These are phyloP conservation scores for Ceuthmochares aereus DNA, from an alignment of 2,113 vertebrate species.

Conservation along the genomic window DNA sequence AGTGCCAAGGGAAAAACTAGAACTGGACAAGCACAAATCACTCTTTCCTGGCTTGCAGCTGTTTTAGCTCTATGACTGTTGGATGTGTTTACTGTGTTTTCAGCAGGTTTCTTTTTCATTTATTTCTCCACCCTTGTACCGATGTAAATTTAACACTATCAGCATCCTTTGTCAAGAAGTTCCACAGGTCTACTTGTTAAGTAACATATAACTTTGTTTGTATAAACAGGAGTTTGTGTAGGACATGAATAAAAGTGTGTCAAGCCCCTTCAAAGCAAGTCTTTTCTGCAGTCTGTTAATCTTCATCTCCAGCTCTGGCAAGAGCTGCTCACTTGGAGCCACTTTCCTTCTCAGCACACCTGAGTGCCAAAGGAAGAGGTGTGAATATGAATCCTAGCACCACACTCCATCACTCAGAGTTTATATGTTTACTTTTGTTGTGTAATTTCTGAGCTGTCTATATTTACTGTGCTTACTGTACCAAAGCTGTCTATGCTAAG, in stretches of 20 bases:
- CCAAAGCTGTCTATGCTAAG: neutral
- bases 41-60: neutral
- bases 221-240: neutral
- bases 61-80: neutral
- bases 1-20: neutral
- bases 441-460: neutral
- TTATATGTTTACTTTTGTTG: rapidly evolving
- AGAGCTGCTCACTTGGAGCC: neutral
- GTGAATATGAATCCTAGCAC: neutral
- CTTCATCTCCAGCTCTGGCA: neutral
- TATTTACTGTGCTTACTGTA: too few relatives aligned
- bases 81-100: neutral
- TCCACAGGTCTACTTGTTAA: neutral
- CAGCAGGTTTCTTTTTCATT: neutral
- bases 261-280: neutral
- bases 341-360: rapidly evolving
- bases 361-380: neutral
- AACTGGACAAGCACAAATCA: neutral
- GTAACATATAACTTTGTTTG: neutral
- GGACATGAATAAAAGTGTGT: neutral
- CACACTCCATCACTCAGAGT: rapidly evolving
- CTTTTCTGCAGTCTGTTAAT: neutral
- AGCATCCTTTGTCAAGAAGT: neutral
- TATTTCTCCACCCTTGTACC: neutral
- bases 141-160: neutral